These are phyloP conservation scores for Bombylius major DNA, from an alignment of 2,888 invertebrate species.

Conservation along the genomic window DNA sequence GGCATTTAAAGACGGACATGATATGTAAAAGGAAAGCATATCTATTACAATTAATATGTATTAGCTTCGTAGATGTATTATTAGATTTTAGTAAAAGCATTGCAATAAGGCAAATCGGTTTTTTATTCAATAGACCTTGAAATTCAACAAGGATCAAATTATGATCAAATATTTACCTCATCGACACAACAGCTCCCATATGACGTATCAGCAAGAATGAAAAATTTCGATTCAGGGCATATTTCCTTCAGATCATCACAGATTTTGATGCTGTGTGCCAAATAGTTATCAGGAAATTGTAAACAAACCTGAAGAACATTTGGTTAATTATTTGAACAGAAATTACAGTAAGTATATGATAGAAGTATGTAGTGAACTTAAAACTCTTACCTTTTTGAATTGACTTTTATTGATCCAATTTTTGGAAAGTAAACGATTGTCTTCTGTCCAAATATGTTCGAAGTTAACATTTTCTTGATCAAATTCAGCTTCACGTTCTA, in stretches of 20 bases:
- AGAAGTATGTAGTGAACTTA: not conserved
- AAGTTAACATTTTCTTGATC: slow-evolving; percentile 14
- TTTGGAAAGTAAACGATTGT: slow-evolving; percentile 24
- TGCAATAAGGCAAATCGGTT: too few relatives aligned
- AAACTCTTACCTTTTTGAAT: slow-evolving; percentile 45
- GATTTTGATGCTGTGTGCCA: slow-evolving; percentile 55
- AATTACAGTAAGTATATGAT: too few relatives aligned
- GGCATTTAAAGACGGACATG: too few relatives aligned
- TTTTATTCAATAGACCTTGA: too few relatives aligned
- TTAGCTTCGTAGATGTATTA: too few relatives aligned
- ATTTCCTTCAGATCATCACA: slow-evolving; percentile 42
- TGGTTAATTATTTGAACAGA: too few relatives aligned
- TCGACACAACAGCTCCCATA: slow-evolving; percentile 63
- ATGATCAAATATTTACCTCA: slow-evolving; percentile 16
- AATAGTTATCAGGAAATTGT: slow-evolving; percentile 79
- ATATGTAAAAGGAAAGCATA: too few relatives aligned
- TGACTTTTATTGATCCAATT: slow-evolving; percentile 58
- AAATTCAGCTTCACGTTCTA: slow-evolving; percentile 26
- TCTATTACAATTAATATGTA: too few relatives aligned
- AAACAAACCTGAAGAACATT: slow-evolving; percentile 57
- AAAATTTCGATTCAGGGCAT: slow-evolving; percentile 44
- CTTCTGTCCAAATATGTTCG: slow-evolving; percentile 31
- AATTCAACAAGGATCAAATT: too few relatives aligned
- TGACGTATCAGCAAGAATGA: slow-evolving; percentile 79
- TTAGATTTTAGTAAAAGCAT: too few relatives aligned